Percentiles rank a stretch among this genome's conserved stretches.
phyloP scores from a whole-genome alignment of 2,113 vertebrate species.

The Rattus rattus region DNA sequence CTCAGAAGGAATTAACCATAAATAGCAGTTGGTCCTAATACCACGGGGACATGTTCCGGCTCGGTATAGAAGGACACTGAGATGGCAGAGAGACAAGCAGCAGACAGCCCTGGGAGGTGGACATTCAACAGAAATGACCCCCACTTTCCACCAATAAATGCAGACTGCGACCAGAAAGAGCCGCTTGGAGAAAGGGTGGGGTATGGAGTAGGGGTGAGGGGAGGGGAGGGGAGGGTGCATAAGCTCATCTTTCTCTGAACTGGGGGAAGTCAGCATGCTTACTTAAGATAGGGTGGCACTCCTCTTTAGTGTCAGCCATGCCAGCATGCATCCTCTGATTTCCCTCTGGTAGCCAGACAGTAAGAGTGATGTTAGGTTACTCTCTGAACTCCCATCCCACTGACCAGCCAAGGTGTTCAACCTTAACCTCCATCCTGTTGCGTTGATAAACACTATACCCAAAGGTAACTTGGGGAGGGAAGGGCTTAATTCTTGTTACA shows the following conservation, averaged over 20 bases:
- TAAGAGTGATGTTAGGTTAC: not conserved
- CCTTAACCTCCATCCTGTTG: too few species aligned
- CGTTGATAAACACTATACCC: not conserved
- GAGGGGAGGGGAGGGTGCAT: too few species aligned
- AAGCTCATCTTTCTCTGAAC: not conserved
- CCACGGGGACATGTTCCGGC: fast-evolving
- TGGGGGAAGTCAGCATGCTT: fast-evolving
- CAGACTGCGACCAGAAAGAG: not conserved
- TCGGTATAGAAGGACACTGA: not conserved
- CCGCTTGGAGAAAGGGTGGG: not conserved
- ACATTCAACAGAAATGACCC: fast-evolving
- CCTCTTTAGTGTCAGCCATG: fast-evolving
- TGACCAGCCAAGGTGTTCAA: too few species aligned
- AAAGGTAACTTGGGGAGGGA: not conserved
- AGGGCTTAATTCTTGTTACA: not conserved
- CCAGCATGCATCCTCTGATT: not conserved
- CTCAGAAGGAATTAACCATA: not conserved
- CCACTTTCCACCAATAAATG: fast-evolving
- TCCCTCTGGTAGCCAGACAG: not conserved
- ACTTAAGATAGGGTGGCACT: fast-evolving
- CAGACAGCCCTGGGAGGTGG: not conserved
- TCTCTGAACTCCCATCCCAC: not conserved
- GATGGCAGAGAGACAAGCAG: not conserved
- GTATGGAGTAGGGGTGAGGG: too few species aligned
- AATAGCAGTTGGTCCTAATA: not conserved